A percentile compares a stretch with the other conserved stretches of the same genome.
These are phyloP conservation scores for Terebella lapidaria DNA, from an alignment of 2,888 invertebrate genomes.

Conservation along the genomic window DNA sequence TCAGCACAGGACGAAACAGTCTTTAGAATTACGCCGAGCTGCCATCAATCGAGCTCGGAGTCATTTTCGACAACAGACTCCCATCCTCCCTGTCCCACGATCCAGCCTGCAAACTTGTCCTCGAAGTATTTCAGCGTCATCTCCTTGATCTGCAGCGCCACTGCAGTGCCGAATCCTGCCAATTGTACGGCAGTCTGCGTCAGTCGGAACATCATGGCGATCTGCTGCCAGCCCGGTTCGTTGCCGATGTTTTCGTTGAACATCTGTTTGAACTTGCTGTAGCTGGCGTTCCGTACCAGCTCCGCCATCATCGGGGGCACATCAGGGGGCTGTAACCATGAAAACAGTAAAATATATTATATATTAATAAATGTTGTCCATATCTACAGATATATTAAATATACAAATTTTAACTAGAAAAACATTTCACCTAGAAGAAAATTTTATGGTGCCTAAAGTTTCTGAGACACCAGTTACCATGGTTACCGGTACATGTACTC, in stretches of 20 bases:
- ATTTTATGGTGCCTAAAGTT: too few species aligned
- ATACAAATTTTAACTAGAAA: slow-evolving; percentile 9
- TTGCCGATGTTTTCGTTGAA: slow-evolving; percentile 31
- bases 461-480: too few species aligned
- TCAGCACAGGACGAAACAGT: too few species aligned
- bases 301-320: slow-evolving; percentile 19
- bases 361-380: too few species aligned
- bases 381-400: too few species aligned
- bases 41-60: slow-evolving; percentile 17
- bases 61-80: slow-evolving; percentile 29
- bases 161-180: slow-evolving; percentile 39
- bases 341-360: too few species aligned
- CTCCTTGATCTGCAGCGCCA: slow-evolving; percentile 43
- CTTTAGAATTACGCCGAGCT: too few species aligned
- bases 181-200: slow-evolving; percentile 36
- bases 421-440: too few species aligned
- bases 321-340: slow-evolving; percentile 12
- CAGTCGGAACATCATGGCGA: slow-evolving; percentile 44
- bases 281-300: slow-evolving; percentile 35
- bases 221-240: slow-evolving; percentile 40
- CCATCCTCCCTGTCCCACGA: slow-evolving; percentile 50
- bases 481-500: too few species aligned
- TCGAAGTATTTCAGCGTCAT: slow-evolving; percentile 44
- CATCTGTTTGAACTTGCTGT: slow-evolving; percentile 39
- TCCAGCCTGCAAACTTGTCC: slow-evolving; percentile 48